A percentile compares a stretch with the other conserved stretches of the same genome.
These are phyloP conservation scores for Epicauta chinensis DNA, from an alignment of 1,140 invertebrate species.

Conservation along the genomic window DNA sequence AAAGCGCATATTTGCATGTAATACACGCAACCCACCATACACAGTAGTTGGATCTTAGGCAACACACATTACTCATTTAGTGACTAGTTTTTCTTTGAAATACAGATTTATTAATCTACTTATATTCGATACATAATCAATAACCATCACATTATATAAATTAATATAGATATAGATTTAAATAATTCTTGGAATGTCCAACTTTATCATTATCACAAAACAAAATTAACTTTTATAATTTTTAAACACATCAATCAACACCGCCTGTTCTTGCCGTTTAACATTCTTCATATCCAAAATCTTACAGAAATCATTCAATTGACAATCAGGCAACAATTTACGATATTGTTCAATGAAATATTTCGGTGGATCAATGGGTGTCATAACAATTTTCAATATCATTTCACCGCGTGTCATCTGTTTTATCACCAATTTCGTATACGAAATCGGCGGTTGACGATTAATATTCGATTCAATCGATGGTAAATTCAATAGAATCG, in stretches of 20 bases:
- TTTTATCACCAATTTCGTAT: constrained; percentile 85
- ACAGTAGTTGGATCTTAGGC: no score
- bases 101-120: no score
- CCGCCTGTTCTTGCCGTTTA: constrained; percentile 42
- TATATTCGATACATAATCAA: no score
- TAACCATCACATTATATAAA: no score
- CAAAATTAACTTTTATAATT: constrained; percentile 13
- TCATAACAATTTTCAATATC: constrained; percentile 97
- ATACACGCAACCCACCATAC: no score
- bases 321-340: constrained; percentile 85
- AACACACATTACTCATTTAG: no score
- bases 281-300: constrained; percentile 94
- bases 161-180: no score
- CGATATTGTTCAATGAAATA: constrained; percentile 88
- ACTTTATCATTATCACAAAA: no score
- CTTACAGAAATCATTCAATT: constrained; percentile 88
- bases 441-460: constrained; percentile 78
- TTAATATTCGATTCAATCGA: constrained; percentile 83
- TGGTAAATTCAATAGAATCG: constrained; percentile 90
- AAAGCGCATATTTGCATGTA: no score
- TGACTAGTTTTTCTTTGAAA: no score
- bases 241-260: constrained; percentile 37
- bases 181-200: no score
- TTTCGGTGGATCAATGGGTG: constrained; percentile 79
- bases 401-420: constrained; percentile 98